phyloP scores from a whole-genome alignment of 2,113 vertebrate species.

The Megaceryle maxima region DNA sequence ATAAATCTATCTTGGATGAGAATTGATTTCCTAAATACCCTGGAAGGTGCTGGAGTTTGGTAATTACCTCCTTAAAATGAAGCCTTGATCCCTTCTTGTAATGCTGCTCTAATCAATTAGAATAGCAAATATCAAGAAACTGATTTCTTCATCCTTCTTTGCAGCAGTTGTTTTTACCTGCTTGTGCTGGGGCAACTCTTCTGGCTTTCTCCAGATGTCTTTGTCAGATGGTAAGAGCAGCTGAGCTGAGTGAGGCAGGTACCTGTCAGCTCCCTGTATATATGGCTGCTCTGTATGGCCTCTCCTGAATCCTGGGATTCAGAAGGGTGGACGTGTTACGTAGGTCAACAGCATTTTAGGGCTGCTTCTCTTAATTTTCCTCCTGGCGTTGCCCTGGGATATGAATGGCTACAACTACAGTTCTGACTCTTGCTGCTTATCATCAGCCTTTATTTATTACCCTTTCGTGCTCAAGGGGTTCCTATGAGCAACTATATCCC shows the following conservation, averaged over 20 bases:
- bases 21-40: background rate
- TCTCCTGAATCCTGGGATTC: rapidly evolving
- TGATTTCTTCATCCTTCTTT: background rate
- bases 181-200: background rate
- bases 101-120: background rate
- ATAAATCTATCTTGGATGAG: background rate
- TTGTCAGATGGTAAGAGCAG: background rate
- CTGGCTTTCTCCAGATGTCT: background rate
- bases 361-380: background rate
- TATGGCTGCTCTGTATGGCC: background rate
- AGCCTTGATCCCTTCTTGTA: background rate
- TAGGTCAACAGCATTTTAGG: background rate
- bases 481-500: background rate
- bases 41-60: background rate
- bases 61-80: background rate
- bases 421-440: background rate
- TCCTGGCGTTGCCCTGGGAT: background rate
- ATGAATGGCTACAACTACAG: background rate
- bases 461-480: background rate
- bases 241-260: background rate
- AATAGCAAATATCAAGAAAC: background rate
- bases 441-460: background rate
- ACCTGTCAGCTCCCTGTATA: background rate
- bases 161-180: background rate
- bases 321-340: no score